Base-by-base conservation (phyloP, 92 coral and sea anemone genomes). In the Umimayanthus kanabou region DNA sequence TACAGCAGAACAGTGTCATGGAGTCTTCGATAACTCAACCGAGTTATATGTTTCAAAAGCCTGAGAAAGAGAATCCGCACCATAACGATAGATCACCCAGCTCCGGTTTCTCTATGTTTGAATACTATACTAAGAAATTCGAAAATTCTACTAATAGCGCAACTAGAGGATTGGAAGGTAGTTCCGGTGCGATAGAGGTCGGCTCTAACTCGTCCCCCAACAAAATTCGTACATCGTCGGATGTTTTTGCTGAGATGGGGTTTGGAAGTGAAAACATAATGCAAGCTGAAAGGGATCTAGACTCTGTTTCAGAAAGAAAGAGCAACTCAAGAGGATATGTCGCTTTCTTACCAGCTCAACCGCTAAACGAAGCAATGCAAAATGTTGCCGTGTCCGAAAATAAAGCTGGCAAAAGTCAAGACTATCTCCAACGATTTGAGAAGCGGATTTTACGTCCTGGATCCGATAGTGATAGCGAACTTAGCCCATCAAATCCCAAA, bases 261-360 rank as follows among this genome's bases (percentile, higher is more conserved):
- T 90, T 91, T 73, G 87, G 80, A 26, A 85, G 85, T 55, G 84
- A 87, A 5, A 92, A 82, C 53, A 29, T 71, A 71, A 91, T 94
- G 98, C 89, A 95, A 76, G 94, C 98, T 15, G 98, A 95, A 80
- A 85, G 93, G 40, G 98, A 95, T 55, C 74, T 91, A n/a, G 73
- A 88, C 70, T 75, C 69, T 25, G 79, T 22, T 30, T 57, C 20
- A 37, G 39, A 33, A 50, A 28, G 39, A 53, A 65, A 50, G 9
- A 9, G 40, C 4, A 39, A 82, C 72, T 40, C 25, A 25, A 82
- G 72, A 69, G 87, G 71, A 50, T 49, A 43, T 14, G 42, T 28
- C 5, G n/a, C 29, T 83, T 39, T 45, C 9, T 15, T 9, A 14
- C 58, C 33, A 9, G n/a, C 5, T n/a, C 76, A 42, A 65, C 57